Evolutionary conservation across 2,113 vertebrate genomes (phyloP).

Genomic region (Xyrauchen texanus): DNA sequence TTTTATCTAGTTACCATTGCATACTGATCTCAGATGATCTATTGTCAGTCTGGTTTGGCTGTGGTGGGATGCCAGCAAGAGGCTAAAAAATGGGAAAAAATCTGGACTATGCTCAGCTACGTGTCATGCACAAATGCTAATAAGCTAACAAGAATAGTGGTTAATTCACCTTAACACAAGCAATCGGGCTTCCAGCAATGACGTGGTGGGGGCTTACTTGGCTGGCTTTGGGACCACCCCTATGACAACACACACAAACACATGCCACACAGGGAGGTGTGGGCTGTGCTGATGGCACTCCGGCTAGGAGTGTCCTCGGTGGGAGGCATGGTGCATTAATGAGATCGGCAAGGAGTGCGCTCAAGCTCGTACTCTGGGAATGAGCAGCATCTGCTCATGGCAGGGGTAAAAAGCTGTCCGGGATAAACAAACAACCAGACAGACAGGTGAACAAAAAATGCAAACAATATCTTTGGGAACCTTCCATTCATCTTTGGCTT

Average conservation of each 20-base stretch:
- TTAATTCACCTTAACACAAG: constrained; percentile 80
- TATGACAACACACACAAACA: constrained; percentile 45
- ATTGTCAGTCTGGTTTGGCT: not conserved
- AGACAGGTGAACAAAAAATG: not conserved
- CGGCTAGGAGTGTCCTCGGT: constrained; percentile 59
- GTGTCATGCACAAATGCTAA: constrained; percentile 75
- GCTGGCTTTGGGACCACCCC: constrained; percentile 62
- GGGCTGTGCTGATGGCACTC: constrained; percentile 60
- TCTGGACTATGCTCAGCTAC: constrained; percentile 75
- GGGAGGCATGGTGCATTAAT: constrained; percentile 66
- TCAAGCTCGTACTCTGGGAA: constrained; percentile 66
- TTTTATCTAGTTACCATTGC: not conserved
- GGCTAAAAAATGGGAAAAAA: constrained; percentile 68
- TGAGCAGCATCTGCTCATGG: constrained; percentile 73
- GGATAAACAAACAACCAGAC: constrained; percentile 69
- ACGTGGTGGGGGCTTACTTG: constrained; percentile 60
- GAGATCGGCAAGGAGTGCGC: constrained; percentile 66
- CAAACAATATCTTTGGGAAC: constrained; percentile 29
- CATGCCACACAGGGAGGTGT: constrained; percentile 51
- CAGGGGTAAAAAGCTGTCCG: constrained; percentile 66
- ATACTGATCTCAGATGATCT: not conserved
- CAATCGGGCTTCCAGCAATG: constrained; percentile 49
- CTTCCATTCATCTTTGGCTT: constrained; percentile 46
- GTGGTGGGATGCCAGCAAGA: constrained; percentile 34
- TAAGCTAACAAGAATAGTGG: constrained; percentile 78